Evolutionary conservation across 2,113 vertebrate species (phyloP), one percentile per base, ranked within the genome.

Genomic region (Arizona elegans): DNA sequence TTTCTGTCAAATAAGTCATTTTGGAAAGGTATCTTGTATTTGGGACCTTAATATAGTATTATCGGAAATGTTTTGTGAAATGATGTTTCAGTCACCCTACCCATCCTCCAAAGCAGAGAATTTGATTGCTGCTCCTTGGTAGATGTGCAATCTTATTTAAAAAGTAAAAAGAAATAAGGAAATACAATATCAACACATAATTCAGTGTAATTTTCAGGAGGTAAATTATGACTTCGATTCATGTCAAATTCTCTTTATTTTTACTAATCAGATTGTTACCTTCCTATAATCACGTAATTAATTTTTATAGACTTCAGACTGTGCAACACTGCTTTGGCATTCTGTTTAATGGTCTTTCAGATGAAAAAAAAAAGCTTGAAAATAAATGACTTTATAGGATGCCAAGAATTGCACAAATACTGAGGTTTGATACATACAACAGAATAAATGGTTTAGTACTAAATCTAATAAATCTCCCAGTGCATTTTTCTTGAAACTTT

Each of bases 361-460:
- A 11, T 87, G 81, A 92, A 94, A 85, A 94, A 94, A 47, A 0
- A 92, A 94, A 86, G 26, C 7, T 24, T 92, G n/a, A 95, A 93
- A 90, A 59, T 81, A 1, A 70, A 91, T 43, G 26, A 3, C 0
- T 89, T 90, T 94, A 52, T 43, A 75, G 17, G 65, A 65, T 3
- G 54, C 5, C 2, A 93, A 1, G 89, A 19, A 87, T 92, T 90
- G 62, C 0, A 26, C 85, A 93, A 90, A 0, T 15, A 23, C 47
- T 53, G 10, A 2, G 65, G 55, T 89, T 47, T 91, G 0, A 5
- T 90, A 5, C 56, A 62, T 89, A 58, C 91, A 90, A 85, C 0
- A 92, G 62, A 92, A 92, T 50, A 50, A 94, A 92, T 94, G 89
- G 91, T 95, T 96, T 89, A 93, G 38, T 8, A 8, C 92, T 23